Evolutionary conservation across 1,140 invertebrate genomes (phyloP).

Genomic region (Magallana ariakensis): DNA sequence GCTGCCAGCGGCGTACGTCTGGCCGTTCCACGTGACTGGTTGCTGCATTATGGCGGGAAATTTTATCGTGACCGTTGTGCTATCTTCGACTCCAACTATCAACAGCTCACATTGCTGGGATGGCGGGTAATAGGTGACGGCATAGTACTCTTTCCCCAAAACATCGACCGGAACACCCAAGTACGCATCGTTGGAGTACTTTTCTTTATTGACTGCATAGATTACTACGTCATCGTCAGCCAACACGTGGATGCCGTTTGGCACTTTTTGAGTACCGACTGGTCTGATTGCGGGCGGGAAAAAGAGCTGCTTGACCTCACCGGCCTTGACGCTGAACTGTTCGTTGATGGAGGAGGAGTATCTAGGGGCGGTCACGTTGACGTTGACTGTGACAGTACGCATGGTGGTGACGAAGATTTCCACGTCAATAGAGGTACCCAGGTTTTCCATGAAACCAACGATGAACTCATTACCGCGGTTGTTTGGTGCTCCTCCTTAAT

Average conservation of each 20-base stretch:
- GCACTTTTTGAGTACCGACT: conserved; percentile 16
- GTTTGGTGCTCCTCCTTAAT: conserved; percentile 38
- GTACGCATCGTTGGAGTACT: conserved; percentile 71
- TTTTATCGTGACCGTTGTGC: conserved; percentile 51
- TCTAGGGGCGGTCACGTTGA: conserved; percentile 58
- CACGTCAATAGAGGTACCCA: conserved; percentile 31
- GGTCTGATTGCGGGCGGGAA: conserved; percentile 43
- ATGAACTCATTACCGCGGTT: conserved; percentile 56
- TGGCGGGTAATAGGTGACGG: conserved; percentile 63
- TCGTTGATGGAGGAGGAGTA: conserved; percentile 36
- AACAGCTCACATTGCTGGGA: conserved; percentile 49
- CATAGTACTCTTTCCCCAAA: conserved; percentile 69
- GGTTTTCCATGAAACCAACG: conserved; percentile 51
- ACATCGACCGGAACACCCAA: conserved; percentile 68
- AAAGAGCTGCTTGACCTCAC: conserved; percentile 51
- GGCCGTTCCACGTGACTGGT: conserved; percentile 51
- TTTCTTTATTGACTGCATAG: conserved; percentile 68
- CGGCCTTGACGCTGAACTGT: conserved; percentile 43
- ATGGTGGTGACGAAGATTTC: conserved; percentile 67
- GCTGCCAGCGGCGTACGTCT: conserved; percentile 57
- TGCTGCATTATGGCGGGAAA: background rate
- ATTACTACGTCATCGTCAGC: conserved; percentile 67
- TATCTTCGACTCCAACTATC: conserved; percentile 58
- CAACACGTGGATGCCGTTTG: conserved; percentile 56
- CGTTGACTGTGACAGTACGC: conserved; percentile 50